A percentile compares a stretch with the other conserved stretches of the same genome.
Evolutionary conservation across 2,113 vertebrate species (phyloP).

Genomic region (Phocoena phocoena): DNA sequence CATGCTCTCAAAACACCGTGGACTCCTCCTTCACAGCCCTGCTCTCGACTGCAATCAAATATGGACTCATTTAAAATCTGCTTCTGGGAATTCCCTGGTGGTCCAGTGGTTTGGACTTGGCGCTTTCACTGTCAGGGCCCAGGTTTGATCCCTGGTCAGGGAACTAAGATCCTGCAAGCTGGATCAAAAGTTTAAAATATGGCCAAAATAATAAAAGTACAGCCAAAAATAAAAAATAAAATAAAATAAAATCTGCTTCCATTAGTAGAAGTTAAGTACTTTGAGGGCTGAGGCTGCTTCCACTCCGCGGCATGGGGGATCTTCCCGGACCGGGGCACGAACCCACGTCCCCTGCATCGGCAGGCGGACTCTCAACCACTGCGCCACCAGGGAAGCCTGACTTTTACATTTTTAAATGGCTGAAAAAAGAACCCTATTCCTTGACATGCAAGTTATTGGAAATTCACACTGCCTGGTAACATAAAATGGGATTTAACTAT

Average conservation of each 20-base stretch:
- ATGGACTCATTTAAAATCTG: neutral
- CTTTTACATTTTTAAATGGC: neutral
- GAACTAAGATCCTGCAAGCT: neutral
- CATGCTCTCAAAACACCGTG: neutral
- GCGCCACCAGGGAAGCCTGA: too few species aligned
- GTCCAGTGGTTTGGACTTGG: neutral
- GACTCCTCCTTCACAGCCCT: neutral
- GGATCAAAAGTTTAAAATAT: too few species aligned
- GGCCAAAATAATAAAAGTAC: neutral
- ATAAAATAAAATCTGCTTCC: neutral
- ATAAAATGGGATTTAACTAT: neutral
- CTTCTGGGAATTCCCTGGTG: neutral
- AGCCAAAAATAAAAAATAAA: neutral
- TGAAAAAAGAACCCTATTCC: neutral
- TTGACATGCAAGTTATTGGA: neutral
- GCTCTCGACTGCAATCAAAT: neutral
- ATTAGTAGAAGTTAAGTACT: neutral
- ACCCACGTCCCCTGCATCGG: too few species aligned
- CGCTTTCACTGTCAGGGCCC: neutral
- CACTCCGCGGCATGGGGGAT: too few species aligned
- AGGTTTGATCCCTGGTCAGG: neutral
- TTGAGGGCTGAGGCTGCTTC: neutral
- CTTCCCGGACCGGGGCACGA: too few species aligned
- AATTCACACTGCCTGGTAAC: neutral
- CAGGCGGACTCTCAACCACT: too few species aligned